Conservation (phyloP, 2,113 vertebrate genomes). For the Colaptes auratus region DNA sequence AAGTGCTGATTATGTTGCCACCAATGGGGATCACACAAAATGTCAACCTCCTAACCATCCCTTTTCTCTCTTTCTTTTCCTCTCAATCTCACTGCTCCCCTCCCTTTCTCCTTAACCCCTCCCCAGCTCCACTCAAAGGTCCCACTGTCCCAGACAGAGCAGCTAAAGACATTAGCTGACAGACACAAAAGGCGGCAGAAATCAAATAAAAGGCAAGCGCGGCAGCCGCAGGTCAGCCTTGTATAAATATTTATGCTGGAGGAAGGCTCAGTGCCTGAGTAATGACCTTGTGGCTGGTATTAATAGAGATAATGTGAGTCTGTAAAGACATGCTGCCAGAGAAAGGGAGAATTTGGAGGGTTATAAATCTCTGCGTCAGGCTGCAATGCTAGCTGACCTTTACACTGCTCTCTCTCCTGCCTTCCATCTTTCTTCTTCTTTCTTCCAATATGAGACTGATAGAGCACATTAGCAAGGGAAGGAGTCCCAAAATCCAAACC, state of each 20-base stretch:
- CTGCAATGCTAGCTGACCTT: constrained; percentile 66
- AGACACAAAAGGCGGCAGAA: constrained; percentile 84
- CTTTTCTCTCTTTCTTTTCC: neutral
- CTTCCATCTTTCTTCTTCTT: constrained; percentile 36
- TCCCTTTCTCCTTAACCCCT: neutral
- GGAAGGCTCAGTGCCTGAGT: constrained; percentile 81
- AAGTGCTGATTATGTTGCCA: neutral
- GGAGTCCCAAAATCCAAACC: constrained; percentile 5
- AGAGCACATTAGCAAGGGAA: neutral
- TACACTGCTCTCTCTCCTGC: constrained; percentile 47
- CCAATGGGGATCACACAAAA: neutral
- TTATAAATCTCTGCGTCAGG: constrained; percentile 72
- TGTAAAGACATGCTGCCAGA: constrained; percentile 76
- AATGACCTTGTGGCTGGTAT: constrained; percentile 84
- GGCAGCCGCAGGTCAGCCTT: constrained; percentile 80
- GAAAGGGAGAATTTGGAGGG: constrained; percentile 41
- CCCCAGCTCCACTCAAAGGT: constrained; percentile 70
- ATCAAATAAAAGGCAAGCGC: constrained; percentile 84
- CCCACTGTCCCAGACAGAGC: constrained; percentile 69
- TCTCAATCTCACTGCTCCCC: neutral
- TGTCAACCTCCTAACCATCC: neutral
- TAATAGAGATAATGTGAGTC: constrained; percentile 83
- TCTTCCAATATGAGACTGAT: constrained; percentile 9
- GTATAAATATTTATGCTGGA: constrained; percentile 86
- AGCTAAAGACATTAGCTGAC: constrained; percentile 78